Evolutionary conservation across 2,888 invertebrate species (phyloP).

Genomic region (Psococerastis gibbosa): DNA sequence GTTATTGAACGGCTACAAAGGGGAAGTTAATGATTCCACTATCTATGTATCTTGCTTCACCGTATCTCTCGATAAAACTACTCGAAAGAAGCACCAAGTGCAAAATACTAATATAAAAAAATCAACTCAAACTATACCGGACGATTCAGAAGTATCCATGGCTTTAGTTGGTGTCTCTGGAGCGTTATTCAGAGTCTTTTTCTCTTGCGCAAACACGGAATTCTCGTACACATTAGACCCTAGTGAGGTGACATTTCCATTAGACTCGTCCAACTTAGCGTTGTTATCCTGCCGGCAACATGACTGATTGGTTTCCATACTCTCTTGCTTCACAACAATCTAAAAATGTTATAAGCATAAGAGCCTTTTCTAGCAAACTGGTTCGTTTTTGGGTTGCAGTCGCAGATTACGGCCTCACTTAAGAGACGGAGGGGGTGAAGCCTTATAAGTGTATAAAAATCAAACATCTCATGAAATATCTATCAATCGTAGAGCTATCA

Average conservation of each 20-base stretch:
- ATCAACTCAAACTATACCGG: slow-evolving; percentile 36
- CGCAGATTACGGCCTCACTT: slow-evolving; percentile 18
- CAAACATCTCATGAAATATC: too few species aligned
- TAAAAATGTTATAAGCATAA: slow-evolving; percentile 24
- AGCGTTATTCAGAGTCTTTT: slow-evolving; percentile 25
- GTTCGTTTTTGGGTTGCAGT: slow-evolving; percentile 16
- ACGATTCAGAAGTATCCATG: slow-evolving; percentile 33
- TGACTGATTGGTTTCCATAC: slow-evolving; percentile 36
- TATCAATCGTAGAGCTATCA: too few species aligned
- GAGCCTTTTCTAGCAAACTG: slow-evolving; percentile 28
- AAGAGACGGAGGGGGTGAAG: slow-evolving; percentile 27
- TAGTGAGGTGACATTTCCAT: slow-evolving; percentile 2
- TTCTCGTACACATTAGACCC: neutral
- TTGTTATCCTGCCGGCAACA: slow-evolving; percentile 17
- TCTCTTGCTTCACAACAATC: slow-evolving; percentile 40
- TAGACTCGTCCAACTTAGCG: slow-evolving; percentile 3
- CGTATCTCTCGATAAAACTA: too few species aligned
- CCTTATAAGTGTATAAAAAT: too few species aligned
- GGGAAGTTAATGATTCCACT: too few species aligned
- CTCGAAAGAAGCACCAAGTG: too few species aligned
- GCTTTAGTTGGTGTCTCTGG: slow-evolving; percentile 43
- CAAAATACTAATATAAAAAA: too few species aligned
- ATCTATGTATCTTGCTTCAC: too few species aligned
- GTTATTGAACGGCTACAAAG: too few species aligned
- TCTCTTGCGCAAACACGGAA: slow-evolving; percentile 1